A percentile compares a stretch with the other conserved stretches of the same genome.
Evolutionary conservation across 1,140 invertebrate species (phyloP).

Genomic region (Ylistrum balloti): DNA sequence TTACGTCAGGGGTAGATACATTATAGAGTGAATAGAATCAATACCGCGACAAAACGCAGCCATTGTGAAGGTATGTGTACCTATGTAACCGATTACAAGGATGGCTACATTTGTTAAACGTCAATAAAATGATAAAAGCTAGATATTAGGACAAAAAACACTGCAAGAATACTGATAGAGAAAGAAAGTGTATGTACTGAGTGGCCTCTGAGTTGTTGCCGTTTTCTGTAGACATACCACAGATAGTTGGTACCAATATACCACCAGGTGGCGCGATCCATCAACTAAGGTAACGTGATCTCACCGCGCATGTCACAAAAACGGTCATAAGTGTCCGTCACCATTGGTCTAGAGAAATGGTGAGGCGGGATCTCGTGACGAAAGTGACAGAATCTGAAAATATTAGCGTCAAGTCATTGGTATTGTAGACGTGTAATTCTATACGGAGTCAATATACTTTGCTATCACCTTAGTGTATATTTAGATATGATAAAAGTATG

Average conservation of each 20-base stretch:
- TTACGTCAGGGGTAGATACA: too few species aligned
- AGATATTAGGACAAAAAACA: neutral
- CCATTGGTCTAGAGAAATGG: too few species aligned
- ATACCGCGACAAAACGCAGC: neutral
- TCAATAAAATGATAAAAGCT: neutral
- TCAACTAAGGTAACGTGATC: neutral
- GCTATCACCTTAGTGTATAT: neutral
- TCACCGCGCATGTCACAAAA: neutral
- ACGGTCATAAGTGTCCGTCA: too few species aligned
- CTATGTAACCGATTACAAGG: neutral
- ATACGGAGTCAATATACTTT: neutral
- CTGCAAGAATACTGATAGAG: neutral
- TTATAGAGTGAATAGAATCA: neutral
- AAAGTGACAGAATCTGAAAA: too few species aligned
- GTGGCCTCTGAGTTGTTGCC: neutral
- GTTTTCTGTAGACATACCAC: neutral
- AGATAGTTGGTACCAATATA: neutral
- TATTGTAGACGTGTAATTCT: neutral
- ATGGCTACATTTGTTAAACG: neutral
- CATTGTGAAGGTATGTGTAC: neutral
- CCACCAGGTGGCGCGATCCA: neutral
- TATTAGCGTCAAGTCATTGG: neutral
- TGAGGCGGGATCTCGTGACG: too few species aligned
- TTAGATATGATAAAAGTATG: constrained; percentile 4
- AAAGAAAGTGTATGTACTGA: neutral